A percentile compares a stretch with the other conserved stretches of the same genome.
Conservation (phyloP, 2,797 vertebrate genomes). For the Eulemur mongoz region DNA sequence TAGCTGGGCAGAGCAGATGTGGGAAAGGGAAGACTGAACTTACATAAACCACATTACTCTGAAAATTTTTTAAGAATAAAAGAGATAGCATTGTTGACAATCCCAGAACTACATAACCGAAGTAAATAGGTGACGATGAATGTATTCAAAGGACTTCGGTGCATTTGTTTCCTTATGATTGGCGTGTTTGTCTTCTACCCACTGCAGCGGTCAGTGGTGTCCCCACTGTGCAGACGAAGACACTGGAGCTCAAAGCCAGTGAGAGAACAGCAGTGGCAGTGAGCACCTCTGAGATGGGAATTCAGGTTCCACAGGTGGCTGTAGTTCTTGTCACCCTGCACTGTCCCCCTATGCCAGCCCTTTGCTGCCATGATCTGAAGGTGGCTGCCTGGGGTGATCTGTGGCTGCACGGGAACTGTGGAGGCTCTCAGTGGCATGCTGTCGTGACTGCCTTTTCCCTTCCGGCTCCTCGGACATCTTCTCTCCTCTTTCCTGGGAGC, state of each 20-base stretch:
- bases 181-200: too few relatives aligned
- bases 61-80: neutral
- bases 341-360: neutral
- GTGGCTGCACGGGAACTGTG: neutral
- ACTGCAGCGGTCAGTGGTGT: neutral
- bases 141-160: neutral
- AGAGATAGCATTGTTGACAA: neutral
- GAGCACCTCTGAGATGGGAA: neutral
- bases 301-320: neutral
- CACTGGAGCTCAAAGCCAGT: neutral
- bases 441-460: too few relatives aligned
- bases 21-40: neutral
- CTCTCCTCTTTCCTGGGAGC: neutral
- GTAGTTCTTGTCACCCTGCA: neutral
- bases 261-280: rapidly evolving
- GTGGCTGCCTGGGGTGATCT: too few relatives aligned
- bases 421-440: neutral
- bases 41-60: neutral
- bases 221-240: neutral
- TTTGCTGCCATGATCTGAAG: neutral
- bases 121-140: neutral
- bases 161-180: neutral
- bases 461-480: neutral
- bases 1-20: neutral
- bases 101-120: neutral